Evolutionary conservation across 2,113 vertebrate species (phyloP), one percentile per base, ranked within the genome.

Genomic region (Gulo gulo): DNA sequence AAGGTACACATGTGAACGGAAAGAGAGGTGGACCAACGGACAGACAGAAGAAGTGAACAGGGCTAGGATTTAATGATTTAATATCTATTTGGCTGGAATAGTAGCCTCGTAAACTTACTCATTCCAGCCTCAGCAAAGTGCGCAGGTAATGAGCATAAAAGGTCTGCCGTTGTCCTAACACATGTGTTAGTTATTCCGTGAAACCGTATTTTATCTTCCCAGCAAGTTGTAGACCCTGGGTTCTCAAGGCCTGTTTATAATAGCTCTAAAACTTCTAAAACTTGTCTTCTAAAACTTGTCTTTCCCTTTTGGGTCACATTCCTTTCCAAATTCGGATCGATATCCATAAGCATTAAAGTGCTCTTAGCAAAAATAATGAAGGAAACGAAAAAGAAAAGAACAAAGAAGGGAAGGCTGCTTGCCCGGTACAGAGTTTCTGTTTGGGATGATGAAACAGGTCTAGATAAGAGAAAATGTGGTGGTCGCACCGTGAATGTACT

Each of bases 311-410:
- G 29, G 18, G 50, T 83, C 86, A 59, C 84, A 24, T 65, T 87
- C 63, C 63, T 96, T 94, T 85, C 85, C 93, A 97, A 95, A 91
- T 76, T 47, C 85, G 8, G 92, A 74, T 93, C 81, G 1, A 2
- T 69, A 34, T 16, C 29, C 61, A 31, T 31, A 45, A 86, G 12
- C 24, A 55, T 69, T 71, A 55, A 74, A 93, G 95, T 88, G 85
- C 36, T 88, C 79, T 4, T 78, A 59, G 45, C 36, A 90, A 92
- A 67, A 86, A 45, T 4, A 52, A 57, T 42, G 18, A 84, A 52
- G 73, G 24, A 90, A 67, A 87, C 16, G 12, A 11, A 69, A 80
- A 76, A 20, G 18, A 73, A 50, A 79, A 47, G n/a, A 71, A n/a
- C 50, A 88, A 94, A 96, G 61, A 83, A 88, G 88, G n/a, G 52